These are phyloP conservation scores for Echinops telfairi DNA, from an alignment of 2,113 vertebrate species.

Conservation along the genomic window DNA sequence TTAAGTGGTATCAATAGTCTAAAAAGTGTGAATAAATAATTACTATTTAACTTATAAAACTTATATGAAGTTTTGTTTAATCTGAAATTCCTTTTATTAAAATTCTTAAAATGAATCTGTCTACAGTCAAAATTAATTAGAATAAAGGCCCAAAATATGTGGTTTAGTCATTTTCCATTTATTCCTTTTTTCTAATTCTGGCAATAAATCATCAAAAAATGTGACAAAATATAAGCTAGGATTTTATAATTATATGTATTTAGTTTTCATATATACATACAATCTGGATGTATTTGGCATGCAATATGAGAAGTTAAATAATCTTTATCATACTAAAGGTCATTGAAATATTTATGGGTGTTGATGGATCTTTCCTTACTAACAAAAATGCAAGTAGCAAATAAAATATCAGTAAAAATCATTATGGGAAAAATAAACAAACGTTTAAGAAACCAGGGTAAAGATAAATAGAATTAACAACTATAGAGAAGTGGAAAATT, in stretches of 20 bases:
- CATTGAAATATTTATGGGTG: constrained; percentile 33
- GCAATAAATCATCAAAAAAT: constrained; percentile 34
- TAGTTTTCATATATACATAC: constrained; percentile 1
- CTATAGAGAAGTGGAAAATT: not conserved
- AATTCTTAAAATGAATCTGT: not conserved
- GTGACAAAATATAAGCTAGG: constrained; percentile 42
- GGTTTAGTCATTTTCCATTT: constrained; percentile 61
- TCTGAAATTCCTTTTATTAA: not conserved
- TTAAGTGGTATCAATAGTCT: too few species aligned
- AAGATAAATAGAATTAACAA: constrained; percentile 38
- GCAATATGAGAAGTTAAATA: constrained; percentile 22
- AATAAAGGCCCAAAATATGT: not conserved
- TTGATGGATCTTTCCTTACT: not conserved
- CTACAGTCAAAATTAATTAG: constrained; percentile 4
- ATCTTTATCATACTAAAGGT: constrained; percentile 27
- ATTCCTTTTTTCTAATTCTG: constrained; percentile 27
- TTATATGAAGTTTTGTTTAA: not conserved
- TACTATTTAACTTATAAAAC: constrained; percentile 1
- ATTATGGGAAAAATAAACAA: constrained; percentile 49
- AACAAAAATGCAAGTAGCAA: constrained; percentile 44
- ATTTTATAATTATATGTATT: constrained; percentile 44
- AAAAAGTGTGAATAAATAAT: not conserved
- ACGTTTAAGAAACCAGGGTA: constrained; percentile 15
- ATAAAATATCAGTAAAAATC: constrained; percentile 6
- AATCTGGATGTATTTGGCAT: constrained; percentile 47